phyloP scores from a whole-genome alignment of 2,888 invertebrate species.

The Drosophila multiciliata region DNA sequence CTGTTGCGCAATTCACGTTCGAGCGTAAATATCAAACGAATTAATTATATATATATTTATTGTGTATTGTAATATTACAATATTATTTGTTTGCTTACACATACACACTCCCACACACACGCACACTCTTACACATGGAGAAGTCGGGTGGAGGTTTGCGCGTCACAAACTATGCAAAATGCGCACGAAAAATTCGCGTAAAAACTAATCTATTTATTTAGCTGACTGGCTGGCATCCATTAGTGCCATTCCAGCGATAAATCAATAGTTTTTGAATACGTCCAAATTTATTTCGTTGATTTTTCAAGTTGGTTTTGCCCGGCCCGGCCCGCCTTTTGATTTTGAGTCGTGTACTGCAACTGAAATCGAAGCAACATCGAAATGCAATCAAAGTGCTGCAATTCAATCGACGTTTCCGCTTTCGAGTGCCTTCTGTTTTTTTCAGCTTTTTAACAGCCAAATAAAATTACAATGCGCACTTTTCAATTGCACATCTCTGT shows the following conservation, averaged over 20 bases:
- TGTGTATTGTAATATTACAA: slow-evolving; percentile 60
- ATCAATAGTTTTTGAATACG: slow-evolving; percentile 68
- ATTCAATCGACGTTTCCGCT: slow-evolving; percentile 52
- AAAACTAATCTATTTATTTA: slow-evolving; percentile 78
- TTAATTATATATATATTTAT: slow-evolving; percentile 21
- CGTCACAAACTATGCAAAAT: slow-evolving; percentile 72
- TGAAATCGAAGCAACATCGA: slow-evolving; percentile 65
- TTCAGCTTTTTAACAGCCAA: slow-evolving; percentile 35
- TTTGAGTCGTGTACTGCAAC: slow-evolving; percentile 69
- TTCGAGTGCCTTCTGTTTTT: slow-evolving; percentile 54
- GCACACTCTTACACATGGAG: slow-evolving; percentile 9
- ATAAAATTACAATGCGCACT: slow-evolving; percentile 52
- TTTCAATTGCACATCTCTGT: slow-evolving; percentile 5
- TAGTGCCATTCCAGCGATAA: slow-evolving; percentile 69
- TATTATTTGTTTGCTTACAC: slow-evolving; percentile 30
- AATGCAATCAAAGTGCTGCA: slow-evolving; percentile 68
- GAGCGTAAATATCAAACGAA: slow-evolving; percentile 19
- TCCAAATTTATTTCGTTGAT: slow-evolving; percentile 14
- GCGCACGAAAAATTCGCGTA: slow-evolving; percentile 44
- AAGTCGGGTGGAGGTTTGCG: slow-evolving; percentile 11
- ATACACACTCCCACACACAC: slow-evolving; percentile 20
- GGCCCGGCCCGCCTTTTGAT: slow-evolving; percentile 56
- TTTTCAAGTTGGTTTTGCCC: slow-evolving; percentile 18
- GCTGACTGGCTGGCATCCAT: slow-evolving; percentile 49
- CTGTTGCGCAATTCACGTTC: slow-evolving; percentile 54